Evolutionary conservation across 2,888 invertebrate species (phyloP), one percentile per base, ranked within the genome.

Genomic region (Erebia palarica): DNA sequence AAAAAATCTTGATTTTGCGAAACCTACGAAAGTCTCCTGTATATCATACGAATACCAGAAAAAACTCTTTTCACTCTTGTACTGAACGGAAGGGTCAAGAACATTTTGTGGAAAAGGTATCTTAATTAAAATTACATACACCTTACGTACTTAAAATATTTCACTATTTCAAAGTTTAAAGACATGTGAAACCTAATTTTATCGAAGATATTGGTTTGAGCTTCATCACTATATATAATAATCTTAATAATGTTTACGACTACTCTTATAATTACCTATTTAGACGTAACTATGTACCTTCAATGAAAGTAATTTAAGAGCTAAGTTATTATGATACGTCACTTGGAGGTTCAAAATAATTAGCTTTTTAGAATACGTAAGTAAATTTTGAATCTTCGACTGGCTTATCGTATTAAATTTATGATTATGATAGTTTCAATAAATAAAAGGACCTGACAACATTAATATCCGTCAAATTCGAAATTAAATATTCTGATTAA

Each of bases 291-390:
- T 68, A 63, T 72, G 71, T 75, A 75, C 71, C 69, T 69, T 71
- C 18, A 58, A 27, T 70, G 11, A 44, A 44, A 36, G 36, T 16
- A 53, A 18, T 55, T 18, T 76, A 75, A 72, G 59, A 64, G 68
- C 27, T 76, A 73, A 73, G 71, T 72, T 70, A 65, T 61, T 64
- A 70, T 78, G 91, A 92, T 90, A 91, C 84, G 83, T 83, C 81
- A 86, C 90, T 92, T 85, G 92, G 89, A 92, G 87, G 83, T 85
- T 82, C 84, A 86, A 91, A 87, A 77, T 57, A n/a, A 58, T 49
- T 73, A 73, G 42, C 69, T 73, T 72, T 13, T 63, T 70, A 69
- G 11, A 63, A 21, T 16, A 55, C 9, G 9, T 14, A 58, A 49
- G 66, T 59, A 59, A 21, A 67, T 76, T 86, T 90, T 87, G 87